These are phyloP conservation scores for Maylandia zebra DNA, from an alignment of 2,113 vertebrate species.

Conservation along the genomic window DNA sequence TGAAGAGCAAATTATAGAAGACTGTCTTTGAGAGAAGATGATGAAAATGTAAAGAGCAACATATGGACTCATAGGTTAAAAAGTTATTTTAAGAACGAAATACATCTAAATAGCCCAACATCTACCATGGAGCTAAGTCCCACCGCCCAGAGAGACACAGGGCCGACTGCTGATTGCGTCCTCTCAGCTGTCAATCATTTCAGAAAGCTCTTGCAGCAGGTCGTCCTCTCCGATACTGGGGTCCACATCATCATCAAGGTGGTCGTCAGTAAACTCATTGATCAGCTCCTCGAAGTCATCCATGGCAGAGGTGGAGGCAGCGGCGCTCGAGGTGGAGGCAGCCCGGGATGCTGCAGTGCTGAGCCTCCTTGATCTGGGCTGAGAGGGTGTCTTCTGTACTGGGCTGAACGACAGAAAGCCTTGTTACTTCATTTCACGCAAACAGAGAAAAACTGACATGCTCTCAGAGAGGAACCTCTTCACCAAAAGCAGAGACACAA, in stretches of 20 bases:
- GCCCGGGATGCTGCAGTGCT: slow-evolving; percentile 64
- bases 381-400: slow-evolving; percentile 12
- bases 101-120: not conserved
- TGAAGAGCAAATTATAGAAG: not conserved
- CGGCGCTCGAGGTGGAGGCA: slow-evolving; percentile 22
- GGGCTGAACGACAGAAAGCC: slow-evolving; percentile 6
- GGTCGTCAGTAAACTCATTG: slow-evolving; percentile 88
- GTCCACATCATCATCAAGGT: slow-evolving; percentile 83
- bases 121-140: not conserved
- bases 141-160: not conserved
- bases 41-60: not conserved
- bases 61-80: not conserved
- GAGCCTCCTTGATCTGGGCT: slow-evolving; percentile 64
- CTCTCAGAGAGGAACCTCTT: not conserved
- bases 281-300: slow-evolving; percentile 92
- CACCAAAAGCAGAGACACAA: not conserved
- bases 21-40: not conserved
- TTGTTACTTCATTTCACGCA: not conserved
- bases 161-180: not conserved
- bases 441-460: not conserved
- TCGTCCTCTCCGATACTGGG: slow-evolving; percentile 87
- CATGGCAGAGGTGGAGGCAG: slow-evolving; percentile 59
- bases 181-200: slow-evolving; percentile 89
- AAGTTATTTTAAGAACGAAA: not conserved
- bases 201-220: slow-evolving; percentile 88